phyloP scores from a whole-genome alignment of 2,113 vertebrate genomes.

The Ptychochromis oligacanthus region DNA sequence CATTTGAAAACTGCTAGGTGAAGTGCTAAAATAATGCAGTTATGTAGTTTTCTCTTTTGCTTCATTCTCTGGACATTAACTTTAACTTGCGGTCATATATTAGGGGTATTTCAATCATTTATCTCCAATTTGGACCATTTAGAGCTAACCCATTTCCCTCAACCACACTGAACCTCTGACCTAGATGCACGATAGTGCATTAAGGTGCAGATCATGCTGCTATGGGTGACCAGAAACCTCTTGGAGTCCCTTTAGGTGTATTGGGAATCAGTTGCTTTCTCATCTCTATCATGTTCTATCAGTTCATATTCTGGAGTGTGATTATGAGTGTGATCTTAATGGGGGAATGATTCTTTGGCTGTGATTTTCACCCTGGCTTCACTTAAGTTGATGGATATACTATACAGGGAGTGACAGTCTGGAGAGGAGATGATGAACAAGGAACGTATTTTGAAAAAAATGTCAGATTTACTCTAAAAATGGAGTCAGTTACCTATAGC shows the following conservation, averaged over 20 bases:
- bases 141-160: neutral
- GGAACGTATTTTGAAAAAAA: neutral
- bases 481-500: neutral
- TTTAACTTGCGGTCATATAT: neutral
- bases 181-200: neutral
- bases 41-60: neutral
- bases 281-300: constrained; percentile 1
- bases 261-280: constrained; percentile 21
- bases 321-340: constrained; percentile 43
- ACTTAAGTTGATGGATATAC: constrained; percentile 31
- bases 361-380: constrained; percentile 15
- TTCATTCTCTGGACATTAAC: rapidly evolving
- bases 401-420: neutral
- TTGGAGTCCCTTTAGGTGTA: neutral
- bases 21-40: neutral
- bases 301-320: constrained; percentile 12
- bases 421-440: neutral
- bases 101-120: neutral
- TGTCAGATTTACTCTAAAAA: neutral
- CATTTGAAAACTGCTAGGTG: neutral
- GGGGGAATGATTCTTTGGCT: constrained; percentile 10
- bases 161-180: constrained; percentile 1
- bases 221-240: constrained; percentile 20
- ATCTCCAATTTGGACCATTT: neutral
- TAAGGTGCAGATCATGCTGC: constrained; percentile 1